Percentiles rank a stretch among this genome's conserved stretches.
Evolutionary conservation across 37 sponge, comb jelly and placozoan species (phyloP).

Genomic region (Chondrosia reniformis): DNA sequence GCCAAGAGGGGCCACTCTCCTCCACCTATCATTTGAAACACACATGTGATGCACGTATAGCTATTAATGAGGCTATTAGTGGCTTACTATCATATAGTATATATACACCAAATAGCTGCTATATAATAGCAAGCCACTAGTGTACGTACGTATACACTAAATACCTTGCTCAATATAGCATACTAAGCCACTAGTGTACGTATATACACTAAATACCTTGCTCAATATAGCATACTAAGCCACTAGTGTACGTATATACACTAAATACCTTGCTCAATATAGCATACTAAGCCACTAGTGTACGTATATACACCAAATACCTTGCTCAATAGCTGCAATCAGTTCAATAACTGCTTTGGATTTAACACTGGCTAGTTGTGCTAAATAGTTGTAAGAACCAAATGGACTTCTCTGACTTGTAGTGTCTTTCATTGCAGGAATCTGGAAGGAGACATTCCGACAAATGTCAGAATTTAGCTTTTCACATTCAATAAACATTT

Average conservation of each 20-base stretch:
- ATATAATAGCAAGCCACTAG: neutral
- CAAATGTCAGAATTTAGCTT: slow-evolving; percentile 36
- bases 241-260: neutral
- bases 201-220: neutral
- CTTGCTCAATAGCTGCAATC: slow-evolving; percentile 33
- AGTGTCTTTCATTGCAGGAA: slow-evolving; percentile 15
- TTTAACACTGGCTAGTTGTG: slow-evolving; percentile 46
- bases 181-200: neutral
- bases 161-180: neutral
- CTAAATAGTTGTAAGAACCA: slow-evolving; percentile 59
- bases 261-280: neutral
- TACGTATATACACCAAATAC: slow-evolving; percentile 8
- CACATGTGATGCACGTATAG: too few relatives aligned
- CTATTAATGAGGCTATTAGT: too few relatives aligned
- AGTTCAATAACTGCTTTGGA: slow-evolving; percentile 49
- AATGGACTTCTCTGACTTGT: slow-evolving; percentile 40
- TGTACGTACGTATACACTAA: neutral
- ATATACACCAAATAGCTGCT: too few relatives aligned
- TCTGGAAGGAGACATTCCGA: neutral
- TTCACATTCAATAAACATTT: slow-evolving; percentile 31
- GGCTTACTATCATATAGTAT: too few relatives aligned
- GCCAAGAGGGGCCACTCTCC: slow-evolving; percentile 29
- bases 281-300: neutral
- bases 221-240: neutral
- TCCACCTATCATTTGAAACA: slow-evolving; percentile 26